A percentile compares a stretch with the other conserved stretches of the same genome.
Evolutionary conservation across 2,113 vertebrate genomes (phyloP).

Genomic region (Probosciger aterrimus): DNA sequence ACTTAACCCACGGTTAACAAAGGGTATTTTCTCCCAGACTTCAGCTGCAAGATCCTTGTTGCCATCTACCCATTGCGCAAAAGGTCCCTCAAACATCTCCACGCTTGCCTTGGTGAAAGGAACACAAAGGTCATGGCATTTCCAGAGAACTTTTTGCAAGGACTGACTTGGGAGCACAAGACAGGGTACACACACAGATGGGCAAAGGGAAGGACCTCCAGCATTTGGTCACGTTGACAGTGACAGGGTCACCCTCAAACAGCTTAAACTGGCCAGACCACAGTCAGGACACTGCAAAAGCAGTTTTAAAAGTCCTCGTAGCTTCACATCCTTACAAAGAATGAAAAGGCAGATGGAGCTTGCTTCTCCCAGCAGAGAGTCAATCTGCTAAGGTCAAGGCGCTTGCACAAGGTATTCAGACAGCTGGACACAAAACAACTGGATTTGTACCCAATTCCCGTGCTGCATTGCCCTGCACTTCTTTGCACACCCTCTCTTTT

Average conservation of each 20-base stretch:
- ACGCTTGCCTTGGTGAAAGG: neutral
- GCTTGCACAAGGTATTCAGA: neutral
- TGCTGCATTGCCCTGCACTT: neutral
- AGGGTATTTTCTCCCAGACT: neutral
- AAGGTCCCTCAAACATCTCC: neutral
- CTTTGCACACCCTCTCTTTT: neutral
- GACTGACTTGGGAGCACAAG: neutral
- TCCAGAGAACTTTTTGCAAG: neutral
- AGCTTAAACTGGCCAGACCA: neutral
- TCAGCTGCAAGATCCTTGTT: neutral
- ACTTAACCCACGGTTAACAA: neutral
- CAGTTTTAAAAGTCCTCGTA: neutral
- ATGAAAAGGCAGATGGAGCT: neutral
- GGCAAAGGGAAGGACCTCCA: neutral
- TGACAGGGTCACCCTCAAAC: neutral
- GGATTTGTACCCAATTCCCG: neutral
- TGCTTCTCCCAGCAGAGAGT: neutral
- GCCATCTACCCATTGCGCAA: neutral
- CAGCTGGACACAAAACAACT: neutral
- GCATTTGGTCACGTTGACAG: neutral
- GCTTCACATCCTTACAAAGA: neutral
- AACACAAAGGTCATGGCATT: neutral
- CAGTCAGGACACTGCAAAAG: neutral
- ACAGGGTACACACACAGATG: fast-evolving
- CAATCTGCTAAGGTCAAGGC: neutral